Percentiles rank a stretch among this genome's conserved stretches.
phyloP scores from a whole-genome alignment of 2,888 invertebrate species.

The Sarcophaga carnaria region DNA sequence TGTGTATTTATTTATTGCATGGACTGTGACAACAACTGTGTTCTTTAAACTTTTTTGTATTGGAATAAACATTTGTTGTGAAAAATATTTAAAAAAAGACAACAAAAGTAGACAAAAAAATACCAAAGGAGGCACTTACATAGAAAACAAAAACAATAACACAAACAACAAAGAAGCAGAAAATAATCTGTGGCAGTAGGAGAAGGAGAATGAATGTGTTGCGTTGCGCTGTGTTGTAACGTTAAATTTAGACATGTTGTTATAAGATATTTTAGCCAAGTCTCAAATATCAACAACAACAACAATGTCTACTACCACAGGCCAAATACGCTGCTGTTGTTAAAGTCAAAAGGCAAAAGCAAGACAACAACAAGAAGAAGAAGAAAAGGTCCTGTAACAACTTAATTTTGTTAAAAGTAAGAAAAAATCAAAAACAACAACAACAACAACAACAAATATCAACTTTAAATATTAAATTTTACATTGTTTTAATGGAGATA shows the following conservation, averaged over 20 bases:
- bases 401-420: conserved; percentile 56
- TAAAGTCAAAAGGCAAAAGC: conserved; percentile 29
- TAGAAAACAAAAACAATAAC: not conserved
- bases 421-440: no score
- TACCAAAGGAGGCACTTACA: not conserved
- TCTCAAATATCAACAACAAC: conserved; percentile 68
- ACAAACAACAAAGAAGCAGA: no score
- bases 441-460: no score
- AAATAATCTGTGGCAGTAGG: not conserved
- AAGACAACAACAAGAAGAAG: conserved; percentile 3
- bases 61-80: no score
- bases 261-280: conserved; percentile 68
- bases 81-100: no score
- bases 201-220: not conserved
- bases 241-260: conserved; percentile 58
- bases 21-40: no score
- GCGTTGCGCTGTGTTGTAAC: not conserved
- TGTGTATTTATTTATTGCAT: no score
- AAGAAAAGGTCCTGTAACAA: conserved; percentile 64
- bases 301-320: conserved; percentile 61
- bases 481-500: not conserved
- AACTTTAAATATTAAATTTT: conserved; percentile 2
- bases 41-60: no score
- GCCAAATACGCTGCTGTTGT: conserved; percentile 11
- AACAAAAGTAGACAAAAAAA: no score